Base-by-base conservation (phyloP, 2,888 invertebrate species). In the Hirtodrosophila cameraria region DNA sequence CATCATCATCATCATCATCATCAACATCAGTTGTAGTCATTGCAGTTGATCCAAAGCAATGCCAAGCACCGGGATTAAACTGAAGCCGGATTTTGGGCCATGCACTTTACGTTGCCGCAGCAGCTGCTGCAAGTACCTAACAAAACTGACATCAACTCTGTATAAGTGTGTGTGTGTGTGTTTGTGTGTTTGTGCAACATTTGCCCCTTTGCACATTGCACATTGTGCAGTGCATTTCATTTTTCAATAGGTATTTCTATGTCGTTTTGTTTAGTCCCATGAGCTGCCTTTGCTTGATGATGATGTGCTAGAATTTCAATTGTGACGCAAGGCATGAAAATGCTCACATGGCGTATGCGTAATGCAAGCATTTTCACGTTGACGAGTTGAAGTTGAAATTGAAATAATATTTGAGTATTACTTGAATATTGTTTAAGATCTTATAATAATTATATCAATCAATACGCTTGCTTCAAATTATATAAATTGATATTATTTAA, bases 31-130 rank as follows among this genome's bases (percentile, higher is more conserved):
- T 45, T 58, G 49, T 50, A 25, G 52, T 46, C 30, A 38, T 53
- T 23, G 50, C 38, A 57, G 42, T 54, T 60, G 73, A 72, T 68
- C 68, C 59, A 72, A 63, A 72, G 67, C 63, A 63, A 58, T 60
- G 72, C 72, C 59, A 66, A 62, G 71, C 66, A 49, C 52, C 38
- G 49, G 60, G 70, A 61, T 74, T 74, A 60, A 54, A 55, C 53
- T 71, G 58, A 57, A 54, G 63, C 60, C 48, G 55, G 48, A 60
- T 75, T 23, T 71, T 62, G 62, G 66, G 60, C 23, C 53, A 66
- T 49, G 54, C 38, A 70, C 58, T 58, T 54, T 49, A 57, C 43
- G 52, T 57, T 50, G 48, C 49, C 58, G 33, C 52, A 61, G 28
- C 65, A 52, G 28, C 54, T 54, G 48, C 45, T 33, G 27, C 33